Percentiles rank a stretch among this genome's conserved stretches.
Evolutionary conservation across 1,140 invertebrate species (phyloP).

Genomic region (Melanaphis sacchari): DNA sequence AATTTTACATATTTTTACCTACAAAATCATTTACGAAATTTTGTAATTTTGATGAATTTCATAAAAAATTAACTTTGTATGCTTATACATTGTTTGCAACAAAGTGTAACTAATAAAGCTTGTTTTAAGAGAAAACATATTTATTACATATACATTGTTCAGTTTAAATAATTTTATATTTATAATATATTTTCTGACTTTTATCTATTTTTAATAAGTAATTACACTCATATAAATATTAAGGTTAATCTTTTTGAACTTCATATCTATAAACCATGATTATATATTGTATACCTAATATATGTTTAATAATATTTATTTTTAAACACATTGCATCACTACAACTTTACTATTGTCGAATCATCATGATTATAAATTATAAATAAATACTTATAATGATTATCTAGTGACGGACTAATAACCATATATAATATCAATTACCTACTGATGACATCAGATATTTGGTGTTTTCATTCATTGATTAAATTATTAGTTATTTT

Average conservation of each 20-base stretch:
- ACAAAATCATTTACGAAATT: not conserved
- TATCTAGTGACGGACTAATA: not conserved
- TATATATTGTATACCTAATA: not conserved
- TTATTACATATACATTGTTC: not conserved
- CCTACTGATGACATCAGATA: not conserved
- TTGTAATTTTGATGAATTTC: not conserved
- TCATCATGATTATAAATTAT: not conserved
- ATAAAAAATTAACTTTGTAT: not conserved
- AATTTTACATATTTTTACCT: not conserved
- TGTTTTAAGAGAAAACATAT: not conserved
- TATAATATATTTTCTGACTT: not conserved
- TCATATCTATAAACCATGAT: not conserved
- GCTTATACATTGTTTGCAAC: too few species aligned
- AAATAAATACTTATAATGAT: not conserved
- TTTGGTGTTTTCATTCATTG: not conserved
- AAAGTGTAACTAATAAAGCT: not conserved
- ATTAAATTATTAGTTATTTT: conserved; percentile 2
- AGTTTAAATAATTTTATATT: not conserved
- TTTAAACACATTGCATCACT: not conserved
- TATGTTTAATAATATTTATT: not conserved
- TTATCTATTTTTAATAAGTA: not conserved
- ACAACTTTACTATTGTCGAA: not conserved
- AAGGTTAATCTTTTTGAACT: not conserved
- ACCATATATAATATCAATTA: not conserved
- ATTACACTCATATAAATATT: not conserved